These are phyloP conservation scores for Neopelma chrysocephalum DNA, from an alignment of 2,797 vertebrate genomes.

Conservation along the genomic window DNA sequence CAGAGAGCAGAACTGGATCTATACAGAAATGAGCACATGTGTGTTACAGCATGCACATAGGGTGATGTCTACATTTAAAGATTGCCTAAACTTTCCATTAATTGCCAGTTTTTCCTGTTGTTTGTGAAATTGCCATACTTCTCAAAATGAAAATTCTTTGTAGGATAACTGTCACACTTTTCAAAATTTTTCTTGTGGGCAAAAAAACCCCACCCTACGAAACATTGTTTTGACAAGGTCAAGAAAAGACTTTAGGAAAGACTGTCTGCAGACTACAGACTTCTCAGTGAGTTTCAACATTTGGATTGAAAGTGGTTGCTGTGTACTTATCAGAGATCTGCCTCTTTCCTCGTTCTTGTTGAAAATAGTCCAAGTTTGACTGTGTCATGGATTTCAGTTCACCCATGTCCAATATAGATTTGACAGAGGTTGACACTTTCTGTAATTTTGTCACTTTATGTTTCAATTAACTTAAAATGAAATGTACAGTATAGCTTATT, in stretches of 20 bases:
- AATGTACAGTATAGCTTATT: conserved; percentile 2
- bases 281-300: not conserved
- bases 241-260: not conserved
- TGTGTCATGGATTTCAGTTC: not conserved
- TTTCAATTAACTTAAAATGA: conserved; percentile 41
- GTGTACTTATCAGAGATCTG: not conserved
- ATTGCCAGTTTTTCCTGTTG: not conserved
- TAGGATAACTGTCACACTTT: not conserved
- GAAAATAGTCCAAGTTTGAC: not conserved
- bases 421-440: not conserved
- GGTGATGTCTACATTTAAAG: not conserved
- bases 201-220: not conserved
- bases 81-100: not conserved
- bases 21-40: not conserved
- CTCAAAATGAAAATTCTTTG: not conserved
- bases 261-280: not conserved
- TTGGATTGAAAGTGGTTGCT: not conserved
- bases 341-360: not conserved
- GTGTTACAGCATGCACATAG: not conserved
- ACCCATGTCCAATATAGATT: not conserved
- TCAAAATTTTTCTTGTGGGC: not conserved
- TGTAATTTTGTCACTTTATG: not conserved
- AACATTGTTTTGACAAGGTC: not conserved
- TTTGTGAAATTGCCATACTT: not conserved
- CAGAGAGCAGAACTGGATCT: not conserved